Evolutionary conservation across 2,888 invertebrate genomes (phyloP).

Genomic region (Xanthorhoe designata): DNA sequence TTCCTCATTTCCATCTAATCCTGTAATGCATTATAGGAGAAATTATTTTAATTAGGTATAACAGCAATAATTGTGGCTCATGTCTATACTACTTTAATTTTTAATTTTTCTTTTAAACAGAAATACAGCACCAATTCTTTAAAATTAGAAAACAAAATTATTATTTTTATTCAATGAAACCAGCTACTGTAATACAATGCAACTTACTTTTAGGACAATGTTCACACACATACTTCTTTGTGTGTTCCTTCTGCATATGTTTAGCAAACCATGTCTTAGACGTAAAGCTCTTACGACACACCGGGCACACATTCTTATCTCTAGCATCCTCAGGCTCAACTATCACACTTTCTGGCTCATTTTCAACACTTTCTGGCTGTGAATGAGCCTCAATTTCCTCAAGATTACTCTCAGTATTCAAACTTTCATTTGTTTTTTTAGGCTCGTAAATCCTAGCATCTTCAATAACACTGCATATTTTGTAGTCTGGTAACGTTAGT

Average conservation of each 20-base stretch:
- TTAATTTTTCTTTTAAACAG: no score
- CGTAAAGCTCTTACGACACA: conserved; percentile 66
- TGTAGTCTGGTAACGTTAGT: conserved; percentile 64
- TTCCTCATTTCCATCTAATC: no score
- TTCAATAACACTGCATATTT: conserved; percentile 58
- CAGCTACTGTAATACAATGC: neutral
- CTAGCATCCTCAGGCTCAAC: conserved; percentile 28
- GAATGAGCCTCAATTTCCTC: conserved; percentile 39
- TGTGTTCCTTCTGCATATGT: conserved; percentile 71
- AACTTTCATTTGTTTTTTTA: conserved; percentile 29
- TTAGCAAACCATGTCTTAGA: conserved; percentile 72
- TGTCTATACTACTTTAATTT: no score
- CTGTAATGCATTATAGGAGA: no score
- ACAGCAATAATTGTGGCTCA: no score
- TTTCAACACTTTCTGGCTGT: conserved; percentile 25
- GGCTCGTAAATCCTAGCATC: conserved; percentile 47
- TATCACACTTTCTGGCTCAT: conserved; percentile 27
- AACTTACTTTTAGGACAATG: conserved; percentile 71
- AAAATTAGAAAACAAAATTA: no score
- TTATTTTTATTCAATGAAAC: neutral
- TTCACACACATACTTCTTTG: conserved; percentile 60
- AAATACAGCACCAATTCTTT: no score
- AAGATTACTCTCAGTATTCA: conserved; percentile 17
- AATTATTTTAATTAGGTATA: no score
- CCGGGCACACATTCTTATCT: conserved; percentile 58